Percentiles rank a stretch among this genome's conserved stretches.
Conservation (phyloP, 2,113 vertebrate genomes). For the Gadus macrocephalus region DNA sequence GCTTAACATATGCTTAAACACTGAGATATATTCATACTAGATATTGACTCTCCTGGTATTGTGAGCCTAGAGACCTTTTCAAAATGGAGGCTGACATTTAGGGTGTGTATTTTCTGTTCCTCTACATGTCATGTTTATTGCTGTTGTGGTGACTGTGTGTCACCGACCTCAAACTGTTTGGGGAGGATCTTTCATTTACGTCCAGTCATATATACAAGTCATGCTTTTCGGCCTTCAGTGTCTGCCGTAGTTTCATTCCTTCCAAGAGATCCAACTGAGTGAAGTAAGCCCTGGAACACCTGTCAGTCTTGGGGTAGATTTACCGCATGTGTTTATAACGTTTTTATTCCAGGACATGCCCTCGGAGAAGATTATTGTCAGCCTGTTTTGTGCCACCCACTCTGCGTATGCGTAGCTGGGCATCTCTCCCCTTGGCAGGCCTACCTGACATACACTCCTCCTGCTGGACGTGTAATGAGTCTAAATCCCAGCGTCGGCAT, state of each 20-base stretch:
- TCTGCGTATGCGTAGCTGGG: conserved; percentile 3
- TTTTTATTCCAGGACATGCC: conserved; percentile 7
- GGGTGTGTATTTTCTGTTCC: too few species aligned
- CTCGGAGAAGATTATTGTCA: conserved; percentile 30
- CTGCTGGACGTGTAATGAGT: conserved; percentile 32
- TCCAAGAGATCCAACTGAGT: too few species aligned
- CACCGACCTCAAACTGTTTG: neutral
- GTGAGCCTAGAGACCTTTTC: too few species aligned
- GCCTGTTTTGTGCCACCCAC: conserved; percentile 10
- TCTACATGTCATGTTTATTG: too few species aligned
- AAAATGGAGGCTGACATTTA: too few species aligned
- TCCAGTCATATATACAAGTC: neutral
- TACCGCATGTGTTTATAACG: neutral
- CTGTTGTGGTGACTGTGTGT: neutral
- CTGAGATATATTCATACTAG: too few species aligned
- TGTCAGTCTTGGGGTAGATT: too few species aligned
- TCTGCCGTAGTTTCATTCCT: too few species aligned
- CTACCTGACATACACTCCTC: conserved; percentile 32
- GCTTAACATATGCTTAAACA: too few species aligned
- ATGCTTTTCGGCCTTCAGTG: too few species aligned
- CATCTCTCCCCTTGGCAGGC: conserved; percentile 44
- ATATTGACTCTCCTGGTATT: too few species aligned
- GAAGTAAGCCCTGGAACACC: too few species aligned
- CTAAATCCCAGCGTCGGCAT: conserved; percentile 56
- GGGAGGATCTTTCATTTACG: neutral